A percentile compares a stretch with the other conserved stretches of the same genome.
phyloP scores from a whole-genome alignment of 2,113 vertebrate genomes.

The Cnemophilus loriae region DNA sequence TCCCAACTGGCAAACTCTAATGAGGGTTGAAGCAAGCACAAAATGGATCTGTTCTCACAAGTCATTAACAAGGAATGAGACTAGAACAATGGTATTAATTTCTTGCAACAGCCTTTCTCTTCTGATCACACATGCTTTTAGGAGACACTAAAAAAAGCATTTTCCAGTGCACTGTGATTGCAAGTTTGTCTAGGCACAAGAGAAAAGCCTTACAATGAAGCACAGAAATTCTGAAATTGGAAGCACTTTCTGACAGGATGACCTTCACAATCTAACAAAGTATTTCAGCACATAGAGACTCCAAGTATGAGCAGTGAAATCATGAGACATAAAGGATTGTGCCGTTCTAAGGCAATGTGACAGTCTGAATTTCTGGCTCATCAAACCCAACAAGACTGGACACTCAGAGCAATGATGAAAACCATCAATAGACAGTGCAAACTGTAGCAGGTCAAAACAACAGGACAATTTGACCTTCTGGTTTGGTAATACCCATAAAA shows the following conservation, averaged over 20 bases:
- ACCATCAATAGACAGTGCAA: not conserved
- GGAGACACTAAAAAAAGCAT: not conserved
- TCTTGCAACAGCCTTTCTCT: not conserved
- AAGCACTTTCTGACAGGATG: not conserved
- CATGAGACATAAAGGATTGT: not conserved
- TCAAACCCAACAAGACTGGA: not conserved
- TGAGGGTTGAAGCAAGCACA: not conserved
- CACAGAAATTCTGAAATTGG: not conserved
- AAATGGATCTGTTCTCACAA: constrained; percentile 9
- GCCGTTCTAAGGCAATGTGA: not conserved
- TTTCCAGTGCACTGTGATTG: not conserved
- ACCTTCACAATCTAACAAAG: not conserved
- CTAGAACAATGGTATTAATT: not conserved
- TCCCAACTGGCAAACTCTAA: not conserved
- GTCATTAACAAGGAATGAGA: not conserved
- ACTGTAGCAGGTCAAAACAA: not conserved
- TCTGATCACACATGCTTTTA: constrained; percentile 7
- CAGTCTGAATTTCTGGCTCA: not conserved
- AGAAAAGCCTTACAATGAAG: not conserved
- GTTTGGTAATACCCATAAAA: not conserved
- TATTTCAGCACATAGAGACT: not conserved
- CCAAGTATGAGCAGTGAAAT: not conserved
- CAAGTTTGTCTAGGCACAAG: not conserved
- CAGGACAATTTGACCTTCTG: not conserved
- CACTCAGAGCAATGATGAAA: not conserved